A percentile compares a stretch with the other conserved stretches of the same genome.
Evolutionary conservation across 2,888 invertebrate species (phyloP).

Genomic region (Metellina segmentata): DNA sequence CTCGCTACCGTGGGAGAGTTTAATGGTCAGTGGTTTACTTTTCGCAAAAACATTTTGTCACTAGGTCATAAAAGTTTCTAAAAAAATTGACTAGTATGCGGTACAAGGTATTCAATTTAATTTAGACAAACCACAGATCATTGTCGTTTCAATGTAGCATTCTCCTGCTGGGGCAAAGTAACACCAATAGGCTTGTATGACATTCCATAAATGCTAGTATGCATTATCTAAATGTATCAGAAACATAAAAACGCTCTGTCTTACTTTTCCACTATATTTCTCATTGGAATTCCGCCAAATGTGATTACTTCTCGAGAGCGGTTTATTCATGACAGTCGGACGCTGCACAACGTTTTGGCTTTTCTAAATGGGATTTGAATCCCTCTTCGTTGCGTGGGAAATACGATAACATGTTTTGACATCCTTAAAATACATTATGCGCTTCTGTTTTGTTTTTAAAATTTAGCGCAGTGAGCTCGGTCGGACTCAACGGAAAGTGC

Average conservation of each 20-base stretch:
- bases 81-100: too few species aligned
- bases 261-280: slow-evolving; percentile 25
- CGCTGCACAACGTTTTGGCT: slow-evolving; percentile 5
- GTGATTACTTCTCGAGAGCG: slow-evolving; percentile 31
- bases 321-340: slow-evolving; percentile 26
- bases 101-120: too few species aligned
- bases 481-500: too few species aligned
- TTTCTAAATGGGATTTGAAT: slow-evolving; percentile 38
- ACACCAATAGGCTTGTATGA: slow-evolving; percentile 14
- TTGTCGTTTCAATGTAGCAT: too few species aligned
- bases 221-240: slow-evolving; percentile 15
- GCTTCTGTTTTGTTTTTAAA: slow-evolving; percentile 15
- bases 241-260: slow-evolving; percentile 7
- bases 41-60: too few species aligned
- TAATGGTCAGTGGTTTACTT: too few species aligned
- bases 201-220: slow-evolving; percentile 23
- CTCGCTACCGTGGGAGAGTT: too few species aligned
- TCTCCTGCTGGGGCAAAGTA: not conserved
- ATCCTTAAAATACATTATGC: slow-evolving; percentile 26
- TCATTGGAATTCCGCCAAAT: slow-evolving; percentile 51
- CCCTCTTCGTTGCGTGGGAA: slow-evolving; percentile 1
- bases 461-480: too few species aligned
- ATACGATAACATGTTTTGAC: slow-evolving; percentile 18
- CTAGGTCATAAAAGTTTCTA: too few species aligned
- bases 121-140: too few species aligned